phyloP scores from a whole-genome alignment of 1,140 invertebrate genomes.

The Drepana arcuata region DNA sequence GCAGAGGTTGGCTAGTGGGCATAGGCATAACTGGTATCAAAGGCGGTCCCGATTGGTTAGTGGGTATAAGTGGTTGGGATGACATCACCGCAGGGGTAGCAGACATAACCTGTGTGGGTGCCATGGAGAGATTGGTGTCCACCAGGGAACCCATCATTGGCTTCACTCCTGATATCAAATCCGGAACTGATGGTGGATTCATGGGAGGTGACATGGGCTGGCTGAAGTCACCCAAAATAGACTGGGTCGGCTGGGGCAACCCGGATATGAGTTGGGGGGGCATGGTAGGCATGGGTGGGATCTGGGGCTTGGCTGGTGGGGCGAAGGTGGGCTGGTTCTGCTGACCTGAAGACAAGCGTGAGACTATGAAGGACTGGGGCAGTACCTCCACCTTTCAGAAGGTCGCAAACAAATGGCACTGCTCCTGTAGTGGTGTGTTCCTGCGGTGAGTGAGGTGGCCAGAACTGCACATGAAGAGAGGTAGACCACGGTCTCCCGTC shows the following conservation, averaged over 20 bases:
- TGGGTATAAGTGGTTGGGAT: not conserved
- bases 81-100: slow-evolving; percentile 9
- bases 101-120: slow-evolving; percentile 11
- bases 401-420: too few species aligned
- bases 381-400: too few species aligned
- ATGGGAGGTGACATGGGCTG: slow-evolving; percentile 16
- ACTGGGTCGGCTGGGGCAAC: slow-evolving; percentile 20
- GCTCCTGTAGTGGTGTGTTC: too few species aligned
- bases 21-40: slow-evolving; percentile 7
- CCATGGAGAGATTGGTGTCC: slow-evolving; percentile 1
- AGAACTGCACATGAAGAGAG: too few species aligned
- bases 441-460: too few species aligned
- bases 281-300: slow-evolving; percentile 47
- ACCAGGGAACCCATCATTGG: slow-evolving; percentile 22
- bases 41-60: slow-evolving; percentile 1
- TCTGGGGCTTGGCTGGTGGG: slow-evolving; percentile 40
- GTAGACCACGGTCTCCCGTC: too few species aligned
- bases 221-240: slow-evolving; percentile 27
- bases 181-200: slow-evolving; percentile 33
- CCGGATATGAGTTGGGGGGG: slow-evolving; percentile 32
- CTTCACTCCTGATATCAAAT: slow-evolving; percentile 57
- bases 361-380: too few species aligned
- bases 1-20: slow-evolving; percentile 18
- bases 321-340: slow-evolving; percentile 31
- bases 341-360: too few species aligned